Evolutionary conservation across 1,140 invertebrate species (phyloP), one percentile per base, ranked within the genome.

Genomic region (Habropoda laboriosa): DNA sequence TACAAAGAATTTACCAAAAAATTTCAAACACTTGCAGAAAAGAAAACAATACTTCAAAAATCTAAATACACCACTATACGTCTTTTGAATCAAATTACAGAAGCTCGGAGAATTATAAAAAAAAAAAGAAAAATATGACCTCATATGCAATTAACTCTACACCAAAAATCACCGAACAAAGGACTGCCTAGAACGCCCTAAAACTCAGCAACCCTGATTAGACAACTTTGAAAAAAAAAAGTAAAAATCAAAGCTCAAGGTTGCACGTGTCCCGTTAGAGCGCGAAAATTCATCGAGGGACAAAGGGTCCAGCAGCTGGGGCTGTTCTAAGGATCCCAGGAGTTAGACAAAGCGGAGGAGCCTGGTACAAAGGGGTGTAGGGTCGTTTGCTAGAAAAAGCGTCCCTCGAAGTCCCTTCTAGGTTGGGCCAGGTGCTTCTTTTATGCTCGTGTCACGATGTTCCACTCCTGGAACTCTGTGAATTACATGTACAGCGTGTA

Each of bases 271-370:
- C 18, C 18, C 38, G 18, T 13, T 24, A 24, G 16, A 63, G 21
- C 3, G 30, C 21, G 47, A 18, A 49, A 58, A 42, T 32, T 77
- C 57, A 32, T 75, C 47, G 0, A 13, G n/a, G 12, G 3, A 79
- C 30, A 63, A 82, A 82, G 27, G 27, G 27, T 30, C 24, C 13
- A n/a, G 35, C 55, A 83, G 61, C 53, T 70, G 63, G 13, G 68
- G 27, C 40, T 47, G 35, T 10, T 38, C 13, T 16, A 45, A 74
- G 30, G 45, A 53, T 38, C n/a, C 24, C 5, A 8, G 12, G 27
- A 3, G 21, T 40, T 60, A 75, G 49, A 85, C 47, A 82, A 79
- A 73, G 42, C 24, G 58, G 38, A 16, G 57, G 53, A 32, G 30
- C 27, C 3, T 3, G n/a, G 24, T 47, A 67, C 49, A 47, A 55